A percentile compares a stretch with the other conserved stretches of the same genome.
Conservation (phyloP, 2,888 invertebrate species). For the Pherbina coryleti region DNA sequence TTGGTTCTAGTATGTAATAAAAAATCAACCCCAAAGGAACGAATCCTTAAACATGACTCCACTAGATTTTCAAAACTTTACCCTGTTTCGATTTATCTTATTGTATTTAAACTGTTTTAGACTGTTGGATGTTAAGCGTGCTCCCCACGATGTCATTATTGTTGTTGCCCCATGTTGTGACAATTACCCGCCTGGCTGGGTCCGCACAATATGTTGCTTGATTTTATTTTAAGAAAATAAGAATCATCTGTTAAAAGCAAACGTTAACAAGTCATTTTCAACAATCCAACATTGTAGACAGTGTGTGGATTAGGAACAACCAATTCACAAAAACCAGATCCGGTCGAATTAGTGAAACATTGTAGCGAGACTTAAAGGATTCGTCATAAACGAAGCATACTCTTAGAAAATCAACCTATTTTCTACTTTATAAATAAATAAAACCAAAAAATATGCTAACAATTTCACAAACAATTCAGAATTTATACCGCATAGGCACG, state of each 20-base stretch:
- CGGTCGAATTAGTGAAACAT: not conserved
- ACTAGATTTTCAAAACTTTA: not conserved
- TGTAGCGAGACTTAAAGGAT: not conserved
- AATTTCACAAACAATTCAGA: constrained; percentile 37
- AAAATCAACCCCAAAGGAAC: no score
- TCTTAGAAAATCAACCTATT: no score
- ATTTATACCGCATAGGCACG: constrained; percentile 34
- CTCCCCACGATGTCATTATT: not conserved
- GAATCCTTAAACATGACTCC: not conserved
- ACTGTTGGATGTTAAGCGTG: not conserved
- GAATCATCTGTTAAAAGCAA: not conserved
- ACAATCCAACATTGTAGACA: not conserved
- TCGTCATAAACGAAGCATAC: no score
- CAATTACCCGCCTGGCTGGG: constrained; percentile 52
- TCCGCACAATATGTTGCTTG: constrained; percentile 50
- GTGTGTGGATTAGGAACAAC: not conserved
- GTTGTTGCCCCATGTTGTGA: constrained; percentile 48
- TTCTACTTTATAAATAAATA: no score
- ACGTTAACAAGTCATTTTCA: not conserved
- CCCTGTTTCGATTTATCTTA: not conserved
- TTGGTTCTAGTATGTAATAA: no score
- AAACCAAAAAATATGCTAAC: constrained; percentile 43
- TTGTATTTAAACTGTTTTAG: not conserved
- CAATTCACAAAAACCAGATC: not conserved
- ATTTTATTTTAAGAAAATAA: constrained; percentile 1